Evolutionary conservation across 35 echinoderm and acorn worm species (phyloP), one percentile per base, ranked within the genome.

Genomic region (Lytechinus pictus): DNA sequence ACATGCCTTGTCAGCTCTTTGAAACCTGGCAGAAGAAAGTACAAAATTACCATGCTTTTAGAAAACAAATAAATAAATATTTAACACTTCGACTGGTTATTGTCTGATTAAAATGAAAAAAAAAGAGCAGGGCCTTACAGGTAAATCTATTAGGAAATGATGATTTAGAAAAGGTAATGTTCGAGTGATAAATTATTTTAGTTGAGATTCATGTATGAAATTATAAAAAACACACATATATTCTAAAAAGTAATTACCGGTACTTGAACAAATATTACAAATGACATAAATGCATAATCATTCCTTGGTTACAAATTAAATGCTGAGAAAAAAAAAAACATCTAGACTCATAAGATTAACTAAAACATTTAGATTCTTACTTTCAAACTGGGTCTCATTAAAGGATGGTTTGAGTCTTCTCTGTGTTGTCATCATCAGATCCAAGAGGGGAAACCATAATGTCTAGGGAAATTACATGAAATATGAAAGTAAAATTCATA

Each of bases 1-100:
- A 99, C 98, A 97, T 99, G 98, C 86, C 96, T 96, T 53, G 97
- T 97, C 52, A 97, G 86, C 44, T 98, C 97, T 61, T 99, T 99
- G 57, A 99, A 99, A 91, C 89, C 98, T 99, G 72, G 66, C 4
- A 79, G n/a, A 58, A 58, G 56, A 13, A 58, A 58, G 56, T 6
- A 79, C 66, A 79, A 79, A 24, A 58, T 58, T 9, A 58, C 5
- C 13, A 57, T 57, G 4, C 4, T 8, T 57, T 2, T 19, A 71
- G 33, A 44, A 44, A 44, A n/a, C n/a, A n/a, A n/a, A n/a, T n/a
- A n/a, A n/a, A n/a, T n/a, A n/a, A n/a, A n/a, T n/a, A n/a, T n/a
- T n/a, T 44, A 44, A 44, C 33, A 1, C 33, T 44, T 44, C 2
- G 33, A 44, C 33, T 44, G 33, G 33, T 44, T 44, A 44, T 44